Evolutionary conservation across 2,888 invertebrate genomes (phyloP).

Genomic region (Drosophila subquinaria): DNA sequence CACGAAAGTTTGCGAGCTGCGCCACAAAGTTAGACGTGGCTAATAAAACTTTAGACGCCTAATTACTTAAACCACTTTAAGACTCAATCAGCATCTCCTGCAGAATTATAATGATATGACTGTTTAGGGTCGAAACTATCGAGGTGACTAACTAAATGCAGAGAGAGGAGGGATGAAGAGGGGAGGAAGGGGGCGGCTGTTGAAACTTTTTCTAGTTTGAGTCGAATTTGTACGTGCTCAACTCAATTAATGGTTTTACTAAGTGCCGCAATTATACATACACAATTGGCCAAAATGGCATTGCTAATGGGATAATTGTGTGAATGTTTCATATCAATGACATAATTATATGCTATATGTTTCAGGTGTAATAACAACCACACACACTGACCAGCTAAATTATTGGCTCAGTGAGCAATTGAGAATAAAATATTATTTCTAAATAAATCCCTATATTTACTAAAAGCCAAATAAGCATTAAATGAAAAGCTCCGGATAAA

Average conservation of each 20-base stretch:
- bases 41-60: slow-evolving; percentile 66
- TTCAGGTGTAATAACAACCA: neutral
- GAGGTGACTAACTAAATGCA: neutral
- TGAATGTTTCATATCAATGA: neutral
- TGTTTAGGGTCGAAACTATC: neutral
- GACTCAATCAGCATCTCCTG: slow-evolving; percentile 66
- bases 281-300: slow-evolving; percentile 8
- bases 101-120: slow-evolving; percentile 54
- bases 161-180: too few species aligned
- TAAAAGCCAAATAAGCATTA: too few species aligned
- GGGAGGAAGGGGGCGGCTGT: neutral
- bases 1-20: slow-evolving; percentile 39
- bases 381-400: too few species aligned
- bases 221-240: slow-evolving; percentile 9
- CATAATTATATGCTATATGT: slow-evolving; percentile 6
- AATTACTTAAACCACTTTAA: slow-evolving; percentile 74
- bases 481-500: too few species aligned
- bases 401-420: too few species aligned
- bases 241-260: slow-evolving; percentile 29
- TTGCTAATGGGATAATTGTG: slow-evolving; percentile 27
- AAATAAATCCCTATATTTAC: too few species aligned
- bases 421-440: too few species aligned
- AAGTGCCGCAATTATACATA: slow-evolving; percentile 28
- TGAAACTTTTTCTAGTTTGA: slow-evolving; percentile 17
- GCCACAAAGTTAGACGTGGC: slow-evolving; percentile 47